Evolutionary conservation across 92 coral and sea anemone genomes (phyloP), one percentile per base, ranked within the genome.

Genomic region (Heliopora coerulea): DNA sequence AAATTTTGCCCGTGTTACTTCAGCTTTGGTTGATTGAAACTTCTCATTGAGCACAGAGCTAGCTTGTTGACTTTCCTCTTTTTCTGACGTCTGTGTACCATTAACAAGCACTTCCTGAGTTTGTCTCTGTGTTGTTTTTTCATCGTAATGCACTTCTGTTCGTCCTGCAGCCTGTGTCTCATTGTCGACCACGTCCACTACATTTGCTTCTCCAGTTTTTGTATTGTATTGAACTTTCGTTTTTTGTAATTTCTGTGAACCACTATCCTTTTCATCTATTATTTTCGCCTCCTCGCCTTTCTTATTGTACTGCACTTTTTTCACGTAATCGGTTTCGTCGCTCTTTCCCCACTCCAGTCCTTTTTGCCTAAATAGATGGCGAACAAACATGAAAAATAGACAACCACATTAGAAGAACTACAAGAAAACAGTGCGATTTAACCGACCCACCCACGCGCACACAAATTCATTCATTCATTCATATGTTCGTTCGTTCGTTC

Each of bases 271-370:
- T 67, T 67, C 57, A 29, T 67, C 74, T 29, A 67, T 8, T 29
- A 67, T 67, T 49, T 49, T 46, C 3, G 74, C 59, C 42, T 46
- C 58, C 15, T 59, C 74, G 25, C 59, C 48, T 17, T 44, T 29
- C 18, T 20, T 40, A 31, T 44, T 21, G 59, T 67, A 48, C 24
- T 25, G 12, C 6, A 67, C 74, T 67, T 41, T 44, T 67, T 67
- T 67, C 0, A 32, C 74, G 48, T 1, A 67, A 26, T 67, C 74
- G 14, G 59, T 67, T 46, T 67, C 57, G 15, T 67, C 74, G 12
- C 34, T 44, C 48, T 30, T 46, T 21, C 54, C 74, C 59, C 74
- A 67, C 30, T 67, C 74, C 26, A 67, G 48, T 12, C 74, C 24
- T 25, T n/a, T 54, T 14, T 33, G 58, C 37, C 74, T 67, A 24